Evolutionary conservation across 2,888 invertebrate species (phyloP), one percentile per base, ranked within the genome.

Genomic region (Euspilapteryx auroguttella): DNA sequence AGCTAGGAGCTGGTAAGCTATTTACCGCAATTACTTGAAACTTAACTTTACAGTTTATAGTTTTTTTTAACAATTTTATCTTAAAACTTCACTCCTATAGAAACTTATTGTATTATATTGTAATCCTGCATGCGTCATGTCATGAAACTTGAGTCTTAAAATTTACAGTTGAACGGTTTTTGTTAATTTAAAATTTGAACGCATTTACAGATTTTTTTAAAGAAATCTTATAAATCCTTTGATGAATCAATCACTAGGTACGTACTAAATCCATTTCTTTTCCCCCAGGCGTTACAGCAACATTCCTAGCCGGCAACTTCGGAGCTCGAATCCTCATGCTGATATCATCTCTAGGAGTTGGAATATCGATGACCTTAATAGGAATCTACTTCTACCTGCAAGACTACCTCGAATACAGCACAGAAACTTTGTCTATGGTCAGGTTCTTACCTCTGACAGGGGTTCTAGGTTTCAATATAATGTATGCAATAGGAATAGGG

Each of bases 401-500:
- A 45, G 62, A 78, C 31, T 44, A 49, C 1, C 36, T 73, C 1
- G 38, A 51, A 24, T 45, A 68, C 2, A 46, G 61, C 24, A 46
- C 53, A 5, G 51, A 57, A n/a, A 55, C 45, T 2, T 35, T 76
- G 2, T 39, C 51, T 2, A 48, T 59, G 0, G 41, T 79, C 17
- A 68, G 78, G 0, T 68, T 76, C 48, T 38, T 83, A 26, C 79
- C 82, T 12, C 50, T 82, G 15, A 42, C 69, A 1, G 81, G 80
- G 1, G 61, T 83, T 1, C 47, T 82, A 25, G 53, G 78, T 7
- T 83, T 82, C 40, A 79, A 81, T 29, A 46, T 82, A 3, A 49
- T 80, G n/a, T 80, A 81, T 28, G 78, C 81, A 0, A 47, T 79
- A 4, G 84, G 84, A 1, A 54, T 83, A 14, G 81, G 80, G 1